Base-by-base conservation (phyloP, 2,888 invertebrate genomes). In the Caenorhabditis japonica region DNA sequence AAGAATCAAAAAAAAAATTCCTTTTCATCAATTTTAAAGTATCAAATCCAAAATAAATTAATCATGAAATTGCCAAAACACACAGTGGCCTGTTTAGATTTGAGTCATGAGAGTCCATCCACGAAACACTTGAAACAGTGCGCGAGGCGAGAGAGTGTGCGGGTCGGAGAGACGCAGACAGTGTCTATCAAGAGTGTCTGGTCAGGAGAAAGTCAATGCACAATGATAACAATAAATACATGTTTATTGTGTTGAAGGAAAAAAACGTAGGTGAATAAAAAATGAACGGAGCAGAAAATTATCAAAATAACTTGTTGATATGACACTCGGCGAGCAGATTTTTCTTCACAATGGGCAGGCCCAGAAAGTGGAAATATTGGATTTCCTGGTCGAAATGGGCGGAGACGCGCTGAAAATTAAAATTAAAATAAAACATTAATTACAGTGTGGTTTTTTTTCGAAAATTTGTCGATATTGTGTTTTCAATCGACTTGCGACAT, bases 361-460 rank as follows among this genome's bases (percentile, higher is more conserved):
- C 64, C 30, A 64, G 27, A 19, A 72, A 43, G 23, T 72, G 52
- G 27, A 72, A 72, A 27, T 60, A 72, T 55, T 64, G 64, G 41
- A 72, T 66, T 53, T 72, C 72, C 30, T 72, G 41, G 41, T 72
- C 66, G 43, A 72, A 66, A 44, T 72, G 66, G 21, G 36, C 53
- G 3, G 72, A 46, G 23, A 53, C 53, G 17, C 72, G 27, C 72
- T 72, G 72, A 15, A 64, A 72, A 52, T 41, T 10, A 30, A 39
- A 39, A 34, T 10, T 12, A 34, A 34, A 34, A 34, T 12, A 34
- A 12, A 12, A 34, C 8, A 34, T 10, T 10, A 34, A 7, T 34
- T 7, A 10, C 8, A 34, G 34, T 34, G 34, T 34, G 7, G 7
- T 34, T 34, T 34, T 34, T 34, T 34, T 34, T 34, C 34, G 34